Percentiles rank a stretch among this genome's conserved stretches.
Evolutionary conservation across 2,888 invertebrate genomes (phyloP).

Genomic region (Molanna angustata): DNA sequence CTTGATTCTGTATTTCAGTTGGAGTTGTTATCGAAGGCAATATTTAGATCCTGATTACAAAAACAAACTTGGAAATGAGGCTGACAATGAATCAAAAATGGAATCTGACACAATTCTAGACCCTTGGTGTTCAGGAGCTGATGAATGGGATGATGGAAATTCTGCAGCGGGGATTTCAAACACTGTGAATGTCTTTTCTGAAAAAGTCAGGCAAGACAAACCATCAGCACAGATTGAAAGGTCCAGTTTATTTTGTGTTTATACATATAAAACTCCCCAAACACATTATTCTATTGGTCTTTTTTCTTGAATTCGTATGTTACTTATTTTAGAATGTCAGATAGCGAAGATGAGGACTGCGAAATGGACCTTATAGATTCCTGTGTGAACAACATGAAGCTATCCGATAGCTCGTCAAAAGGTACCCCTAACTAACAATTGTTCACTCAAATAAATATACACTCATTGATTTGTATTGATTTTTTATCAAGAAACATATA

Average conservation of each 20-base stretch:
- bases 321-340: background rate
- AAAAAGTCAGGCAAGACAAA: background rate
- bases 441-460: too few species aligned
- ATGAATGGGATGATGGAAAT: conserved; percentile 67
- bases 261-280: too few species aligned
- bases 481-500: too few species aligned
- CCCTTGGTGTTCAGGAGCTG: conserved; percentile 74
- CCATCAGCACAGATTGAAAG: background rate
- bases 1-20: conserved; percentile 61
- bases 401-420: too few species aligned
- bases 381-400: background rate
- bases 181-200: background rate
- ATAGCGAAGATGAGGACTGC: background rate
- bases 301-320: too few species aligned
- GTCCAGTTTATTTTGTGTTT: too few species aligned
- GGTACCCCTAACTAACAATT: too few species aligned
- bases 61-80: background rate
- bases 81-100: too few species aligned
- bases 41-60: conserved; percentile 53
- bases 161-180: conserved; percentile 33
- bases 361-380: background rate
- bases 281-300: too few species aligned
- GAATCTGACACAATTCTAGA: too few species aligned
- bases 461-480: too few species aligned
- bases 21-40: conserved; percentile 76